These are phyloP conservation scores for Halocynthia aurantium DNA, from an alignment of 23 tunicate genomes.

Conservation along the genomic window DNA sequence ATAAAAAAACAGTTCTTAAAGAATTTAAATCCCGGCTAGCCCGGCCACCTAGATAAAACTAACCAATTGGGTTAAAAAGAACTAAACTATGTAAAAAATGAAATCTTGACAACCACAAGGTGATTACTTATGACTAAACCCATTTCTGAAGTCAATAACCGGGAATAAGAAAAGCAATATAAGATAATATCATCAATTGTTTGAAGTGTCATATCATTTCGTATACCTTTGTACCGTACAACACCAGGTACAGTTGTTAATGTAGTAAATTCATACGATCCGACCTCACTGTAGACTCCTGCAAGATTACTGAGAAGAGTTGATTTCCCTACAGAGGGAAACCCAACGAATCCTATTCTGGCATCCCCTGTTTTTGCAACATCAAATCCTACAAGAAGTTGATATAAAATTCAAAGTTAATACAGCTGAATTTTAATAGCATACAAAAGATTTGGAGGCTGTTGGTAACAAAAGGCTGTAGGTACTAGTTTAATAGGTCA, in stretches of 20 bases:
- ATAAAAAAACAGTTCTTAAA: neutral
- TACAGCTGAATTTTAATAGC: too few species aligned
- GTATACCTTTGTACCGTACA: conserved; percentile 87
- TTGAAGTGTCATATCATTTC: too few species aligned
- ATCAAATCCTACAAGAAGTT: conserved; percentile 70
- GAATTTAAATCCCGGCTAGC: neutral
- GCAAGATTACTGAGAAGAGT: conserved; percentile 94
- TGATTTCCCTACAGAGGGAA: conserved; percentile 99
- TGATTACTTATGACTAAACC: too few species aligned
- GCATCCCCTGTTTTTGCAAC: conserved; percentile 99
- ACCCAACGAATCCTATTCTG: conserved; percentile 98
- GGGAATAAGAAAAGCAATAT: too few species aligned
- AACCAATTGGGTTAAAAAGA: neutral
- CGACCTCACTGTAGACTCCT: conserved; percentile 98
- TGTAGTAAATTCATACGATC: conserved; percentile 98
- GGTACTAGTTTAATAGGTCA: too few species aligned
- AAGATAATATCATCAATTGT: too few species aligned
- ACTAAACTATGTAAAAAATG: neutral
- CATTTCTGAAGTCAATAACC: too few species aligned
- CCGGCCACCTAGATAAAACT: neutral
- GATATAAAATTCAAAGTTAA: too few species aligned
- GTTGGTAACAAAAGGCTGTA: too few species aligned
- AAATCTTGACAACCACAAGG: too few species aligned
- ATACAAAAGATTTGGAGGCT: too few species aligned
- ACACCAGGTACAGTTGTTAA: conserved; percentile 99